Evolutionary conservation across 2,888 invertebrate genomes (phyloP).

Genomic region (Andrena marginata): DNA sequence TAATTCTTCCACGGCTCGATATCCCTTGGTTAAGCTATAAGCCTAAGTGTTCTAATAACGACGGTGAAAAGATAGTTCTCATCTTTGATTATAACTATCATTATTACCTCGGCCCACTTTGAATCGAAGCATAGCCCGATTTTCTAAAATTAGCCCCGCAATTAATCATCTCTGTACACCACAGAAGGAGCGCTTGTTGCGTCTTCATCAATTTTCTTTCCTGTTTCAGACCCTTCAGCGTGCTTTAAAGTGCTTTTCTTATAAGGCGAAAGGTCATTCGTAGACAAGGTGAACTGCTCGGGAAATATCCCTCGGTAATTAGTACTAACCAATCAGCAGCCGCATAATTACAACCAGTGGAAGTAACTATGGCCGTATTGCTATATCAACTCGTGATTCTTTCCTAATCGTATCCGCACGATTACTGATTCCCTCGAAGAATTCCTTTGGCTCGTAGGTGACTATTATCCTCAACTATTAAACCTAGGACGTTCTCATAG

Average conservation of each 20-base stretch:
- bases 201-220: conserved; percentile 40
- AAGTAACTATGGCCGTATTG: background rate
- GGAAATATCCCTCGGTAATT: conserved; percentile 29
- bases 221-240: background rate
- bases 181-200: conserved; percentile 6
- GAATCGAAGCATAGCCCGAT: background rate
- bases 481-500: too few relatives aligned
- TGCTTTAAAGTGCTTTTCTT: conserved; percentile 15
- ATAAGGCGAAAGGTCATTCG: conserved; percentile 27
- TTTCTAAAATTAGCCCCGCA: conserved; percentile 30
- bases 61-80: background rate
- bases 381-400: background rate
- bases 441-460: background rate
- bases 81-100: background rate
- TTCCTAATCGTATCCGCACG: too few relatives aligned
- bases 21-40: background rate
- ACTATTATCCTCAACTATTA: too few relatives aligned
- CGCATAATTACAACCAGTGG: conserved; percentile 8
- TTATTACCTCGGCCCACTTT: background rate
- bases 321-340: conserved; percentile 16
- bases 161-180: conserved; percentile 31
- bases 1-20: background rate
- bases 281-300: conserved; percentile 43
- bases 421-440: too few relatives aligned
- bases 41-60: background rate